phyloP scores from a whole-genome alignment of 2,888 invertebrate species.

The Diploptera punctata region DNA sequence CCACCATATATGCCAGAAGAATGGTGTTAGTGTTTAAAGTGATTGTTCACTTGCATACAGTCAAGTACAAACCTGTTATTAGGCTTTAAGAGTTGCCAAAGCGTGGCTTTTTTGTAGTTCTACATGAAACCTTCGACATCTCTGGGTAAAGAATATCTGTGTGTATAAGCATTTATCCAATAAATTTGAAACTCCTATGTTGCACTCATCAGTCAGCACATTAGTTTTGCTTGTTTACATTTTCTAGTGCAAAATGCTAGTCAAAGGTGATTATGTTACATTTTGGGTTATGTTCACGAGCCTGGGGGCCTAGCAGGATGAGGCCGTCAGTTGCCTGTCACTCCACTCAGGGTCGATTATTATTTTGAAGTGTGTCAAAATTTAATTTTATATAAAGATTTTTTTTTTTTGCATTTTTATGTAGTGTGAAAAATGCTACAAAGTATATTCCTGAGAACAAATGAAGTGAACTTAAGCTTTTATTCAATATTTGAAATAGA shows the following conservation, averaged over 20 bases:
- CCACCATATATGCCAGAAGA: constrained; percentile 35
- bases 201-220: constrained; percentile 7
- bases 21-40: constrained; percentile 37
- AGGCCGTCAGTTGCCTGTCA: background rate
- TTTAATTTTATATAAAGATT: too few relatives aligned
- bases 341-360: background rate
- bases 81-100: constrained; percentile 42
- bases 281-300: background rate
- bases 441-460: too few relatives aligned
- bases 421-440: too few relatives aligned
- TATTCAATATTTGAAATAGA: too few relatives aligned
- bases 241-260: background rate
- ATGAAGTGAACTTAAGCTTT: too few relatives aligned
- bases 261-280: background rate
- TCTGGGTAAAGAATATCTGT: constrained; percentile 12
- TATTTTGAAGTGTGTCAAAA: too few relatives aligned
- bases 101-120: constrained; percentile 38
- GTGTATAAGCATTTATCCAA: background rate
- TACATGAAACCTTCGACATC: background rate
- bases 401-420: too few relatives aligned
- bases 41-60: constrained; percentile 39
- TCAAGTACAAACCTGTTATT: constrained; percentile 45
- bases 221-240: background rate
- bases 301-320: background rate
- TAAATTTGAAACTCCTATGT: constrained; percentile 20